Percentiles rank a stretch among this genome's conserved stretches.
Conservation (phyloP, 2,888 invertebrate species). For the Oscheius sp. region DNA sequence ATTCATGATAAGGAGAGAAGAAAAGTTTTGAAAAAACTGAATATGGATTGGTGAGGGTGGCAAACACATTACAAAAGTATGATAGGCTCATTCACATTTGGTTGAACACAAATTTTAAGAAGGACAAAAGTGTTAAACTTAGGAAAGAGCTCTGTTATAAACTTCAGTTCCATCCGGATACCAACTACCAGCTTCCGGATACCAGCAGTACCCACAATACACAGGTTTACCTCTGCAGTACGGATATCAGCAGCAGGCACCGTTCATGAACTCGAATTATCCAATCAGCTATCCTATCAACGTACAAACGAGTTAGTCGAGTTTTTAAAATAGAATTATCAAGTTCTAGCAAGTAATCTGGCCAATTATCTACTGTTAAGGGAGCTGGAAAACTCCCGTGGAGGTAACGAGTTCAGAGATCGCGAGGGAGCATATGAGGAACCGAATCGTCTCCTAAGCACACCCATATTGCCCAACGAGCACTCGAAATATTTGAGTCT, state of each 20-base stretch:
- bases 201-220: not conserved
- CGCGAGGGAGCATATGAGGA: conserved; percentile 29
- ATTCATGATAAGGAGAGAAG: too few species aligned
- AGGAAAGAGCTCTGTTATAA: too few species aligned
- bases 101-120: too few species aligned
- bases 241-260: not conserved
- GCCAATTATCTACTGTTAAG: conserved; percentile 18
- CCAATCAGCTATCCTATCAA: conserved; percentile 26
- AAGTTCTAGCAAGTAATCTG: conserved; percentile 10
- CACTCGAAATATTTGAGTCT: conserved; percentile 33
- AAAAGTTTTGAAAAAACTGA: too few species aligned
- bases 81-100: too few species aligned
- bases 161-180: too few species aligned
- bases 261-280: not conserved
- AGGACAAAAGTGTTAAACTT: too few species aligned
- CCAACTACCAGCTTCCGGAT: not conserved
- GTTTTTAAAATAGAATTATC: not conserved
- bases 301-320: conserved; percentile 16
- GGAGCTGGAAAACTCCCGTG: conserved; percentile 24
- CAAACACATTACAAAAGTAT: too few species aligned
- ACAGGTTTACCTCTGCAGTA: conserved; percentile 1
- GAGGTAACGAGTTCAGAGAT: conserved; percentile 36
- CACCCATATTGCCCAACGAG: conserved; percentile 11
- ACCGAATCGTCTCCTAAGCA: conserved; percentile 24
- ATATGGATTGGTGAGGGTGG: too few species aligned